Evolutionary conservation across 2,888 invertebrate genomes (phyloP).

Genomic region (Margaritifera margaritifera): DNA sequence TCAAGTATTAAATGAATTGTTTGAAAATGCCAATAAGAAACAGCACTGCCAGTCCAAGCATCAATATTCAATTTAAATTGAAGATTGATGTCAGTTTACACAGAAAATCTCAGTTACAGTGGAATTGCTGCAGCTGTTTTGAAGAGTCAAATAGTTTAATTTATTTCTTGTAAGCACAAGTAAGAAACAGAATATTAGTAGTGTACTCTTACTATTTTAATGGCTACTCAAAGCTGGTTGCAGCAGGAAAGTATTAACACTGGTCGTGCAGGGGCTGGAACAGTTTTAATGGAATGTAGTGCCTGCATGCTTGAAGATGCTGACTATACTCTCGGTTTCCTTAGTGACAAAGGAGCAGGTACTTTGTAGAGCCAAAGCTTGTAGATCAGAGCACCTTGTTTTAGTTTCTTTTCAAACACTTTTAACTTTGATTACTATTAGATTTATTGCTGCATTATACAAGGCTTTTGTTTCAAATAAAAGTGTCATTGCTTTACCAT

Average conservation of each 20-base stretch:
- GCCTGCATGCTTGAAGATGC: conserved; percentile 31
- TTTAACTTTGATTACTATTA: not conserved
- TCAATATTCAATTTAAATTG: too few relatives aligned
- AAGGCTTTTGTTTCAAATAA: not conserved
- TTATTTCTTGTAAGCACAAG: too few relatives aligned
- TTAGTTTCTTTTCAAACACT: not conserved
- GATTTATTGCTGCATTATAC: not conserved
- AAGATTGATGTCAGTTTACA: too few relatives aligned
- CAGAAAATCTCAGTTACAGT: too few relatives aligned
- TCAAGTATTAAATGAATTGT: too few relatives aligned
- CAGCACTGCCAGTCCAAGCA: too few relatives aligned
- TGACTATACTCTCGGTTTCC: conserved; percentile 28
- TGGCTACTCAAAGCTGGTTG: conserved; percentile 60
- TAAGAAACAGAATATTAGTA: too few relatives aligned
- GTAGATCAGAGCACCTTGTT: not conserved
- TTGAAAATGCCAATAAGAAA: too few relatives aligned
- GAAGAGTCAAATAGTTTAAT: too few relatives aligned
- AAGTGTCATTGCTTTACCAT: not conserved
- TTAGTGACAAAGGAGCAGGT: conserved; percentile 28
- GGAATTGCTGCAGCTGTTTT: too few relatives aligned
- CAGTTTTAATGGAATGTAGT: conserved; percentile 56
- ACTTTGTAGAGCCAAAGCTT: conserved; percentile 1
- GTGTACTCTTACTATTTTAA: not conserved
- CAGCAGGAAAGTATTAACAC: conserved; percentile 65
- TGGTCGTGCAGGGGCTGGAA: conserved; percentile 72